Conservation (phyloP, 2,113 vertebrate species). For the Mesocricetus auratus region DNA sequence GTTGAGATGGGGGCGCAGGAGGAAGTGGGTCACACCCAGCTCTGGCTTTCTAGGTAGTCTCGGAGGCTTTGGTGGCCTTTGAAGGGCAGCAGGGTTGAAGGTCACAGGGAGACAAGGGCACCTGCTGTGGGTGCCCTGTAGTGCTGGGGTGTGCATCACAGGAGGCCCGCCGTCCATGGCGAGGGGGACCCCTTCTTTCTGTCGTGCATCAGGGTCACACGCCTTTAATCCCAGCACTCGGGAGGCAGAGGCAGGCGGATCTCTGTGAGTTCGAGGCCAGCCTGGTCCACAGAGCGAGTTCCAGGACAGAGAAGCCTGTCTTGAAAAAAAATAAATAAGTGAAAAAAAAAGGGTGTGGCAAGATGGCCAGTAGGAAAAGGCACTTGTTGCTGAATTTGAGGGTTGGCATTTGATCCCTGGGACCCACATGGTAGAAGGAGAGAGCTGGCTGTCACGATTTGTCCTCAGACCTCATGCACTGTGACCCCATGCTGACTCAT, state of each 20-base stretch:
- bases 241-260: not conserved
- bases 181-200: not conserved
- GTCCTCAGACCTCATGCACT: not conserved
- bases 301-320: not conserved
- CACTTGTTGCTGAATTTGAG: not conserved
- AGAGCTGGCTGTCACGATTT: too few species aligned
- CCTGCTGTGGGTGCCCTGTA: too few species aligned
- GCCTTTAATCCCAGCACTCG: too few species aligned
- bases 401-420: too few species aligned
- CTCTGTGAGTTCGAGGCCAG: not conserved
- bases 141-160: not conserved
- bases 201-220: not conserved
- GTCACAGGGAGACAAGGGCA: too few species aligned
- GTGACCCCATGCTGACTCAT: not conserved
- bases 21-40: accelerated
- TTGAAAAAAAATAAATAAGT: not conserved
- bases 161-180: not conserved
- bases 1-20: not conserved
- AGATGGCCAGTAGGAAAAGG: not conserved
- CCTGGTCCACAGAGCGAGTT: not conserved
- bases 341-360: not conserved
- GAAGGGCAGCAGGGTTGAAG: not conserved
- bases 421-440: not conserved
- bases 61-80: not conserved
- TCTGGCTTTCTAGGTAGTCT: not conserved